Conservation (phyloP, 2,113 vertebrate genomes). For the Pagrus major region DNA sequence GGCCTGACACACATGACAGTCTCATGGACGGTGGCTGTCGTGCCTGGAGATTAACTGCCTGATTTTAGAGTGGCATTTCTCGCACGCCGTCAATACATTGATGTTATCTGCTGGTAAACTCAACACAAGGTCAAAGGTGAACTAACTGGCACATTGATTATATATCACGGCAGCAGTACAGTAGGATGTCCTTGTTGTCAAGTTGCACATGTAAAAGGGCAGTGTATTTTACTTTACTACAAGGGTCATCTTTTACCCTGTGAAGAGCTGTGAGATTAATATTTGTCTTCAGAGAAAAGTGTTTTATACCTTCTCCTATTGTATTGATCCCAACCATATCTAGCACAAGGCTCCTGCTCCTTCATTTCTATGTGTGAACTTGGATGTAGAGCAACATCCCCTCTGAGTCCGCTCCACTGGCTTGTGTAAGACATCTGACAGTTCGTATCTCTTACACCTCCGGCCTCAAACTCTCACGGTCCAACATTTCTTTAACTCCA, state of each 20-base stretch:
- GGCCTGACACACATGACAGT: not conserved
- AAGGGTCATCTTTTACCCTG: not conserved
- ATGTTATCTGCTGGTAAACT: conserved; percentile 62
- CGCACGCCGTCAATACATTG: conserved; percentile 52
- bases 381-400: conserved; percentile 30
- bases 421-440: conserved; percentile 63
- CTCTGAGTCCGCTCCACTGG: conserved; percentile 41
- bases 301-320: conserved; percentile 7
- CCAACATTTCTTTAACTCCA: conserved; percentile 44
- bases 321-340: conserved; percentile 8
- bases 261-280: not conserved
- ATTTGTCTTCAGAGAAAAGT: conserved; percentile 1
- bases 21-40: conserved; percentile 2
- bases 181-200: conserved; percentile 48
- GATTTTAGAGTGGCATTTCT: conserved; percentile 45
- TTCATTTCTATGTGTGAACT: conserved; percentile 28
- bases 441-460: conserved; percentile 41
- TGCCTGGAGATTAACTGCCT: conserved; percentile 31
- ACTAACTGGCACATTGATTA: conserved; percentile 66
- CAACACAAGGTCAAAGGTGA: conserved; percentile 69
- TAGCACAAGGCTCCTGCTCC: conserved; percentile 1
- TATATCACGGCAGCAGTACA: conserved; percentile 38
- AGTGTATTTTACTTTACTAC: conserved; percentile 13
- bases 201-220: conserved; percentile 30
- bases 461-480: conserved; percentile 26